Evolutionary conservation across 2,797 vertebrate species (phyloP), one percentile per base, ranked within the genome.

Genomic region (Aplochiton taeniatus): DNA sequence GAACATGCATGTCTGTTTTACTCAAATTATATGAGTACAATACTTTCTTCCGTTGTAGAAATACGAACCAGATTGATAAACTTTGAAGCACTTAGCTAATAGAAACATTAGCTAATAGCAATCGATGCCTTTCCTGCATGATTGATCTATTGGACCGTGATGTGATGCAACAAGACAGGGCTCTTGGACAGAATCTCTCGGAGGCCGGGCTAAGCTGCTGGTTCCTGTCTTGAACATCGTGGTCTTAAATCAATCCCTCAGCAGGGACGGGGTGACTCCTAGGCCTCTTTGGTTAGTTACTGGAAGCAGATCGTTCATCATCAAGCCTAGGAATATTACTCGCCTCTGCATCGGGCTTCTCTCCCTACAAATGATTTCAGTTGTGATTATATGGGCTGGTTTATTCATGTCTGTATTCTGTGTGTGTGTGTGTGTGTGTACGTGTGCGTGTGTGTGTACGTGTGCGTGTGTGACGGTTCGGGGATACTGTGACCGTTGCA

Each of bases 291-390:
- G 6, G 16, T 46, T 12, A 10, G 14, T 60, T 59, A 57, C 11
- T 60, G 14, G 46, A 66, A 58, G 41, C 13, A 18, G 13, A 48
- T 55, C 41, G 18, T 63, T 6, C 19, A 19, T 59, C 19, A 58
- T 16, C 16, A 9, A 12, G 3, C 8, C 14, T 3, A 4, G 7
- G 9, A 16, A 43, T 41, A 48, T 58, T 42, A 43, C 31, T 58
- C 12, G 9, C 16, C 53, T 9, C 9, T 18, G 19, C 7, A 1
- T 55, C 53, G 20, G 55, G 14, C 46, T 18, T 16, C 20, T 44
- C n/a, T 54, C 31, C 47, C 19, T 41, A 60, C 31, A 45, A 46
- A 14, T n/a, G 57, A 58, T 46, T 44, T n/a, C n/a, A n/a, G n/a
- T n/a, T n/a, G n/a, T n/a, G n/a, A n/a, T n/a, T n/a, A n/a, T n/a